Percentiles rank a stretch among this genome's conserved stretches.
Evolutionary conservation across 1,140 invertebrate genomes (phyloP).

Genomic region (Oppia nitens): DNA sequence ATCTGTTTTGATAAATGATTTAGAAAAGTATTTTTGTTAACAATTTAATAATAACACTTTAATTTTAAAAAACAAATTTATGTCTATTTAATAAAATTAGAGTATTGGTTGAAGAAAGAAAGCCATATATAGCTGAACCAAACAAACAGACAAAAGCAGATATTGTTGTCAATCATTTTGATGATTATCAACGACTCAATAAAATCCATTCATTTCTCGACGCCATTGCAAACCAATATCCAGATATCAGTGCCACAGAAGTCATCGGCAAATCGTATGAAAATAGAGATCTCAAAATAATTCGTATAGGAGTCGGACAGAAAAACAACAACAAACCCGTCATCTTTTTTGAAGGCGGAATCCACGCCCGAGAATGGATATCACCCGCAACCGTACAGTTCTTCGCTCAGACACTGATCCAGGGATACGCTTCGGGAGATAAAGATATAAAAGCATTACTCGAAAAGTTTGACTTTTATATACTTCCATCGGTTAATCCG

Average conservation of each 20-base stretch:
- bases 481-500: constrained; percentile 23
- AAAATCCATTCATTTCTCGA: constrained; percentile 34
- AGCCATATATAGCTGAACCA: neutral
- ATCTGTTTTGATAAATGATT: neutral
- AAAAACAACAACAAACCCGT: constrained; percentile 29
- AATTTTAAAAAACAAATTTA: too few species aligned
- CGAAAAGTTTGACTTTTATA: constrained; percentile 26
- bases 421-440: constrained; percentile 34
- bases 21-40: neutral
- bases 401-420: constrained; percentile 43
- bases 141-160: neutral
- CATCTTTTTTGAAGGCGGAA: constrained; percentile 46
- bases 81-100: neutral
- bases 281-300: constrained; percentile 6
- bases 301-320: constrained; percentile 1
- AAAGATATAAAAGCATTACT: constrained; percentile 16
- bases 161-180: neutral
- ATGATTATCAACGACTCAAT: neutral
- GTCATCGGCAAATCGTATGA: constrained; percentile 19
- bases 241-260: constrained; percentile 31
- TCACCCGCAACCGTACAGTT: constrained; percentile 46
- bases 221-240: constrained; percentile 28
- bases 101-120: neutral
- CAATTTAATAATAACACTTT: too few species aligned
- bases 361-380: constrained; percentile 66